phyloP scores from a whole-genome alignment of 2,797 vertebrate genomes.

The Halcyon badia region DNA sequence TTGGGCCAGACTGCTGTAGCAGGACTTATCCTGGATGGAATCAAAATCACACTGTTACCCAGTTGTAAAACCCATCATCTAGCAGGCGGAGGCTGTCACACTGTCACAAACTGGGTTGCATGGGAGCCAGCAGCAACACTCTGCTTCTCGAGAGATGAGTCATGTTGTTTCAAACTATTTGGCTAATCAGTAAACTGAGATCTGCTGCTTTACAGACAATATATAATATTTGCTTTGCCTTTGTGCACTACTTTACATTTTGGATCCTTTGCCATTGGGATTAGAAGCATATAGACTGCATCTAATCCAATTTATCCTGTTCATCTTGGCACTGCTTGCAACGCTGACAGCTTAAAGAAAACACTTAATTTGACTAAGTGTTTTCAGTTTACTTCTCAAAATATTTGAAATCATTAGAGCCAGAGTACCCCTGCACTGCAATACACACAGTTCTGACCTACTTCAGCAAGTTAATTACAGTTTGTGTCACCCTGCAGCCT shows the following conservation, averaged over 20 bases:
- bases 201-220: slow-evolving; percentile 46
- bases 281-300: slow-evolving; percentile 62
- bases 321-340: slow-evolving; percentile 55
- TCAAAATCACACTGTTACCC: not conserved
- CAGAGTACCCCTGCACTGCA: slow-evolving; percentile 30
- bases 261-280: slow-evolving; percentile 56
- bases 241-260: slow-evolving; percentile 39
- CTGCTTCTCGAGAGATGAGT: slow-evolving; percentile 37
- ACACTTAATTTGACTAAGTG: slow-evolving; percentile 74
- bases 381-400: slow-evolving; percentile 69
- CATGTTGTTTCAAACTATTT: slow-evolving; percentile 49
- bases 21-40: not conserved
- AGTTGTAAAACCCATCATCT: not conserved
- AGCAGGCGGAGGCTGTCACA: not conserved
- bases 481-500: not conserved
- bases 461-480: slow-evolving; percentile 42
- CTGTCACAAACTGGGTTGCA: slow-evolving; percentile 14
- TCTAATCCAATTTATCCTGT: slow-evolving; percentile 73
- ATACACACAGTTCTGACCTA: slow-evolving; percentile 29
- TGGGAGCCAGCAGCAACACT: not conserved
- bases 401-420: slow-evolving; percentile 66
- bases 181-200: slow-evolving; percentile 38
- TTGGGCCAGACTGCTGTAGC: not conserved
- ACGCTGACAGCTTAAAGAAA: slow-evolving; percentile 68
- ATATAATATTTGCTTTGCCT: slow-evolving; percentile 61